Percentiles rank a stretch among this genome's conserved stretches.
Evolutionary conservation across 2,113 vertebrate genomes (phyloP).

Genomic region (Peromyscus polionotus): DNA sequence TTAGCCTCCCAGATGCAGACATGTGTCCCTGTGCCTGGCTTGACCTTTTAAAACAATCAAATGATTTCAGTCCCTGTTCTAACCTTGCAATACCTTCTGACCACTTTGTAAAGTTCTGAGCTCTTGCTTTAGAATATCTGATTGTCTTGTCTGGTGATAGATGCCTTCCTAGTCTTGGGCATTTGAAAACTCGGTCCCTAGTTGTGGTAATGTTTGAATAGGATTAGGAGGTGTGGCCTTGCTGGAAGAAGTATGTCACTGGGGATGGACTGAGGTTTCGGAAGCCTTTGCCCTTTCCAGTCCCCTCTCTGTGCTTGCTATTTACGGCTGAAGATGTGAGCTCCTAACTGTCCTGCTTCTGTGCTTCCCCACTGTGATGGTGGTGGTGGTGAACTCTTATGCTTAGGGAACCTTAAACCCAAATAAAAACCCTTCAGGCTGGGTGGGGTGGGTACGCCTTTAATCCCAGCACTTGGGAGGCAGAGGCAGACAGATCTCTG

Average conservation of each 20-base stretch:
- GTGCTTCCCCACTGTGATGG: background rate
- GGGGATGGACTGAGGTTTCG: background rate
- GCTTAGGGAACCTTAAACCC: background rate
- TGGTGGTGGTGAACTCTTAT: background rate
- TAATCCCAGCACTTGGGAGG: background rate
- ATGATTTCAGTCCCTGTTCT: background rate
- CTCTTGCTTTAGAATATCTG: background rate
- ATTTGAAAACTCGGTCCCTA: background rate
- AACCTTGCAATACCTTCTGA: background rate
- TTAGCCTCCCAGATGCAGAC: background rate
- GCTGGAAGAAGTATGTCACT: background rate
- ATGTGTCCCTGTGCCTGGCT: background rate
- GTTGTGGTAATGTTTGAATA: background rate
- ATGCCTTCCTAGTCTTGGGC: background rate
- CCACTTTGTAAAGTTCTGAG: background rate
- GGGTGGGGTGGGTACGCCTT: background rate
- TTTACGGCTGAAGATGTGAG: background rate
- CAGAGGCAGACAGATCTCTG: background rate
- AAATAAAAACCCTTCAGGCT: background rate
- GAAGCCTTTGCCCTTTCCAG: background rate
- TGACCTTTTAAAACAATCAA: background rate
- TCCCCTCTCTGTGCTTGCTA: background rate
- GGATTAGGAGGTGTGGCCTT: background rate
- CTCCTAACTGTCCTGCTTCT: background rate
- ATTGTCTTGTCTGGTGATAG: background rate